Conservation (phyloP, 2,113 vertebrate species). For the Rostratula benghalensis region DNA sequence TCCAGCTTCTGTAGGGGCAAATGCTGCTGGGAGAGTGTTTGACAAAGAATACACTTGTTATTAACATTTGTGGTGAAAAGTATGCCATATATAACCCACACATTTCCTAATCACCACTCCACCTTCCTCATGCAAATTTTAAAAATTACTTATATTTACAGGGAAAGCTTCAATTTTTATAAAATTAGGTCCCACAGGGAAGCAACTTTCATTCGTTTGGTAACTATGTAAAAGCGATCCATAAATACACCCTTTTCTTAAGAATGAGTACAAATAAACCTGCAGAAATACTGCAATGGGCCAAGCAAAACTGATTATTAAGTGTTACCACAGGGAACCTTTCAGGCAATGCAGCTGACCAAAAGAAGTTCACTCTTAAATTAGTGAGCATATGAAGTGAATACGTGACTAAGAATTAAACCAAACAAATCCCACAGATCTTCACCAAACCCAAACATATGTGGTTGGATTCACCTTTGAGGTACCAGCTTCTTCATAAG, state of each 20-base stretch:
- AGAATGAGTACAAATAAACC: not conserved
- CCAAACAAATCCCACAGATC: not conserved
- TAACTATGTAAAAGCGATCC: not conserved
- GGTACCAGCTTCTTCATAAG: not conserved
- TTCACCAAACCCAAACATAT: not conserved
- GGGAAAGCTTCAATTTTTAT: not conserved
- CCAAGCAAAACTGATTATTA: not conserved
- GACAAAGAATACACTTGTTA: constrained; percentile 1
- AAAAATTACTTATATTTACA: not conserved
- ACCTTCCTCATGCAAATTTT: not conserved
- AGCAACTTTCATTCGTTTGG: not conserved
- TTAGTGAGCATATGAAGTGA: not conserved
- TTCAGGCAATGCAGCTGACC: not conserved
- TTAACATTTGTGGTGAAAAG: not conserved
- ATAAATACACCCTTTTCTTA: not conserved
- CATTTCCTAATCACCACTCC: not conserved
- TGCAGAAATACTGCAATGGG: not conserved
- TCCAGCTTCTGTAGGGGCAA: not conserved
- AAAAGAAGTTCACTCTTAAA: not conserved
- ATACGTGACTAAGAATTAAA: not conserved
- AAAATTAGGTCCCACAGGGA: not conserved
- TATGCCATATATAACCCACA: not conserved
- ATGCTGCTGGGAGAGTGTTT: not conserved
- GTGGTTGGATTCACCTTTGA: not conserved
- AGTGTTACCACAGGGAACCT: not conserved